Conservation (phyloP, 2,797 vertebrate species). For the Pseudomugil gertrudae region DNA sequence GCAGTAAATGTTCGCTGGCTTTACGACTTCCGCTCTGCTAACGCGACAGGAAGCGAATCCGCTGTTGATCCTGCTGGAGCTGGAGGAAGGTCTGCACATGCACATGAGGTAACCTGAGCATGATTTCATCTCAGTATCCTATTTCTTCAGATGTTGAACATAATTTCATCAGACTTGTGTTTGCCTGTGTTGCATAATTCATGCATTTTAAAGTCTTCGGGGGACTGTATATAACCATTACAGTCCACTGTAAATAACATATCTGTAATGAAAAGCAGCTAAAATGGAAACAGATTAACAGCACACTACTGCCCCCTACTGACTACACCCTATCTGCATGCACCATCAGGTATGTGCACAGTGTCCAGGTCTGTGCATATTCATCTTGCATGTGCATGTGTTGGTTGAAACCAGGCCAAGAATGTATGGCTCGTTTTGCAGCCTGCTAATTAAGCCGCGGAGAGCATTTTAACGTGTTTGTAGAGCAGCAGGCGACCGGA, state of each 20-base stretch:
- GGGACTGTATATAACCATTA: constrained; percentile 49
- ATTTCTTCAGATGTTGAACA: neutral
- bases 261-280: constrained; percentile 54
- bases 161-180: neutral
- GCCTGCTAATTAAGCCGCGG: constrained; percentile 84
- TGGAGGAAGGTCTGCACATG: constrained; percentile 20
- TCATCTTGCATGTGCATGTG: constrained; percentile 39
- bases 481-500: constrained; percentile 84
- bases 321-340: constrained; percentile 9
- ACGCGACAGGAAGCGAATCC: constrained; percentile 73
- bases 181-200: constrained; percentile 4
- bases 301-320: constrained; percentile 67
- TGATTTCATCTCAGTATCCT: neutral
- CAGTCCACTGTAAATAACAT: constrained; percentile 50
- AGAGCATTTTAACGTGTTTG: constrained; percentile 81
- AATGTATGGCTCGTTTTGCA: constrained; percentile 81
- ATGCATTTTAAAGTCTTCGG: constrained; percentile 30
- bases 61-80: constrained; percentile 49
- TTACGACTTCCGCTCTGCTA: constrained; percentile 80
- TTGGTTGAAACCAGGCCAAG: constrained; percentile 71
- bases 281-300: constrained; percentile 48
- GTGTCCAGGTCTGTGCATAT: constrained; percentile 19
- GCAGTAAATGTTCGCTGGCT: constrained; percentile 72
- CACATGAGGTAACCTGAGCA: neutral
- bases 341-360: constrained; percentile 20